Percentiles rank a stretch among this genome's conserved stretches.
These are phyloP conservation scores for Conus canariensis DNA, from an alignment of 2,888 invertebrate genomes.

Conservation along the genomic window DNA sequence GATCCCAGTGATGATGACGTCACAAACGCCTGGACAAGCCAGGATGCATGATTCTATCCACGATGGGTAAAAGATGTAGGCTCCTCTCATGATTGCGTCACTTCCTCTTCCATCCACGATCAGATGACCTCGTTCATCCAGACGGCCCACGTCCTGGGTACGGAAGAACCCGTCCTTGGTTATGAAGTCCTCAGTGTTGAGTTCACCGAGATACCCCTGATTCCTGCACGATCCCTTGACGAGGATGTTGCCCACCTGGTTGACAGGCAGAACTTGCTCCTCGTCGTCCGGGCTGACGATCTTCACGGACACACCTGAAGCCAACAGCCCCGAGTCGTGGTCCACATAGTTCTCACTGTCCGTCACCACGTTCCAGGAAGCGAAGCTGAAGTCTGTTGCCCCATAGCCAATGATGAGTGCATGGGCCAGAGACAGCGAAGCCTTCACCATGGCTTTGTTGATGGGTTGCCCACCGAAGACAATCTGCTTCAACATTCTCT, in stretches of 20 bases:
- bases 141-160: constrained; percentile 36
- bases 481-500: no score
- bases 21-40: constrained; percentile 17
- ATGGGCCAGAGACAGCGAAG: neutral
- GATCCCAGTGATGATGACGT: constrained; percentile 36
- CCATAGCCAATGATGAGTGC: neutral
- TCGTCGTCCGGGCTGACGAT: constrained; percentile 33
- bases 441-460: neutral
- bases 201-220: neutral
- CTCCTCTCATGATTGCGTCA: constrained; percentile 44
- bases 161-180: constrained; percentile 37
- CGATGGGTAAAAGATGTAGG: constrained; percentile 41
- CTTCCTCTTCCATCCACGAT: constrained; percentile 31
- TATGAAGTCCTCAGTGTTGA: neutral
- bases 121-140: constrained; percentile 34
- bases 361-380: neutral
- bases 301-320: constrained; percentile 15
- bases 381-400: neutral
- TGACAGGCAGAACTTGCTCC: neutral
- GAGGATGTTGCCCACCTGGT: constrained; percentile 24
- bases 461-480: neutral
- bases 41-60: constrained; percentile 41
- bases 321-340: constrained; percentile 3
- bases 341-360: constrained; percentile 20
- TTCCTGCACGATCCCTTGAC: neutral